phyloP scores from a whole-genome alignment of 2,888 invertebrate species.

The Polydrusus tereticollis region DNA sequence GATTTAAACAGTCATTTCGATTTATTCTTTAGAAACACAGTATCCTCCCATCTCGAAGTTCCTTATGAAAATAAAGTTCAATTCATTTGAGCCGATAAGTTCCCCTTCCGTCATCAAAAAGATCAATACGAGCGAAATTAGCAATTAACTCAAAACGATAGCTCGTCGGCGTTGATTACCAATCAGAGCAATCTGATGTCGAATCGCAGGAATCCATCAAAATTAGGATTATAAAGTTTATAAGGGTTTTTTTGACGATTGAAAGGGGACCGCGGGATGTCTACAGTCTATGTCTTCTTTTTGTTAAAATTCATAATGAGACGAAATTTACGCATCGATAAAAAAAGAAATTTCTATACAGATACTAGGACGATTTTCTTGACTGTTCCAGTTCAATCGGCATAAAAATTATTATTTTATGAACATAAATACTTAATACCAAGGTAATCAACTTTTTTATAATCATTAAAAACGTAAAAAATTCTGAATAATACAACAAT shows the following conservation, averaged over 20 bases:
- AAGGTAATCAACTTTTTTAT: no score
- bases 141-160: conserved; percentile 37
- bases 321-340: no score
- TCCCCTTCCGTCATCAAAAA: conserved; percentile 17
- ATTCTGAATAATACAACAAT: no score
- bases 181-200: conserved; percentile 8
- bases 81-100: conserved; percentile 5
- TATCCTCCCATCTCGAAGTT: not conserved
- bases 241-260: not conserved
- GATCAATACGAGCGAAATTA: conserved; percentile 33
- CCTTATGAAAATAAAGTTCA: conserved; percentile 3
- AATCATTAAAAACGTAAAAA: no score
- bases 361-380: no score
- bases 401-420: no score
- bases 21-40: not conserved
- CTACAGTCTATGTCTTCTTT: not conserved
- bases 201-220: conserved; percentile 30
- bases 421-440: no score
- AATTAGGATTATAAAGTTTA: conserved; percentile 33
- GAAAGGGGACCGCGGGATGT: no score
- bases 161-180: conserved; percentile 34
- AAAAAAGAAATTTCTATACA: no score
- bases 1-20: no score
- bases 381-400: no score
- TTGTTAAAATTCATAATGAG: not conserved